These are phyloP conservation scores for Paracentrotus lividus DNA, from an alignment of 53 echinoderm and acorn worm species.

Conservation along the genomic window DNA sequence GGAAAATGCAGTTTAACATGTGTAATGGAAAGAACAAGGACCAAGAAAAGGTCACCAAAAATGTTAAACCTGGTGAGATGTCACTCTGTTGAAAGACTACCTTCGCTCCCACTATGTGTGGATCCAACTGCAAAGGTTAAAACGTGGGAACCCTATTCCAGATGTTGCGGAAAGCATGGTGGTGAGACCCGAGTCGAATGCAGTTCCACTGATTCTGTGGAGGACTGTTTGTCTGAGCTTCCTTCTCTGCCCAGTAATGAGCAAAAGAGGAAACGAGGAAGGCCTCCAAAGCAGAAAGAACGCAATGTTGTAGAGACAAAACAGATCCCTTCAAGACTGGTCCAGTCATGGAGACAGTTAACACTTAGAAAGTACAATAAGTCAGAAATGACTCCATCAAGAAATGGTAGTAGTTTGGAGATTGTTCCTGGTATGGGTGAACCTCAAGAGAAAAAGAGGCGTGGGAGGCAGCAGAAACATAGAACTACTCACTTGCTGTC, in stretches of 20 bases:
- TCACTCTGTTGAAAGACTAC: neutral
- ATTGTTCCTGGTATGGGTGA: neutral
- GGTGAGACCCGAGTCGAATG: neutral
- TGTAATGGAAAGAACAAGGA: neutral
- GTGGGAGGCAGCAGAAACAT: slow-evolving; percentile 7
- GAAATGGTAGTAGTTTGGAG: neutral
- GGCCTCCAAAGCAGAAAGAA: neutral
- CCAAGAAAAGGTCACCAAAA: neutral
- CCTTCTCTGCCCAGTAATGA: neutral
- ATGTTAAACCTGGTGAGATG: neutral
- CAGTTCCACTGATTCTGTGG: slow-evolving; percentile 1
- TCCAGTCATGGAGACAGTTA: neutral
- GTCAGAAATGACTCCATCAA: neutral
- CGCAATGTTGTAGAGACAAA: neutral
- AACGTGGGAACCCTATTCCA: neutral
- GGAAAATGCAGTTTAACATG: neutral
- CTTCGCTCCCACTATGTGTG: neutral
- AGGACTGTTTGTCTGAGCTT: neutral
- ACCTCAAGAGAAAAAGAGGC: neutral
- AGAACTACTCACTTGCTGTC: neutral
- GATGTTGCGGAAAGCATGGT: neutral
- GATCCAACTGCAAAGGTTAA: neutral
- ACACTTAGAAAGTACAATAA: neutral
- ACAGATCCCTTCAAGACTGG: neutral
- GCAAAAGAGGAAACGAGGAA: neutral